Base-by-base conservation (phyloP, 2,797 vertebrate genomes). In the Myotis planiceps region DNA sequence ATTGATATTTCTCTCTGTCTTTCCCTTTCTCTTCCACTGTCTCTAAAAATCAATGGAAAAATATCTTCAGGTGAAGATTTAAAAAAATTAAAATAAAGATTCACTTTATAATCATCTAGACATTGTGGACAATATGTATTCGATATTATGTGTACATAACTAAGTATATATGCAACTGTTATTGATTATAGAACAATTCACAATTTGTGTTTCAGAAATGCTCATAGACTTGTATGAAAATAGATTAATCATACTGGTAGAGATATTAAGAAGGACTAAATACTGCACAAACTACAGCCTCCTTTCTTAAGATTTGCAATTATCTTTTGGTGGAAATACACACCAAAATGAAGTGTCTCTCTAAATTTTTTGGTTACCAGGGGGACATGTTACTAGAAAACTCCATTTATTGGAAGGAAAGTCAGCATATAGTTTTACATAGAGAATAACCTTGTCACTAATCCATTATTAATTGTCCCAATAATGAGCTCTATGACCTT, bases 261-360 rank as follows among this genome's bases (percentile, higher is more conserved):
- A 81, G 32, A 42, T 45, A 34, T 53, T 63, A 85, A 90, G n/a
- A 81, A 89, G 32, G 25, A 87, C 47, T 37, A 82, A 78, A 76
- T 66, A 84, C 27, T 66, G 29, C 25, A 72, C 5, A 37, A 71
- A 37, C 14, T 53, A 83, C 0, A 68, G 25, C 2, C 47, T n/a
- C 55, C 18, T 71, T 83, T 60, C 42, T 37, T 69, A 53, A 84
- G 13, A 68, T 91, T 87, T 96, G 32, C 76, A 92, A 90, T 65
- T 78, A 84, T 37, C 49, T 15, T 18, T n/a, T 79, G 19, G 29
- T 85, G 37, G 32, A 49, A 90, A 69, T 58, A 19, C 19, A 66
- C 58, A 37, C 5, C 3, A 60, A 68, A 92, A 71, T 42, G 1
- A 71, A 87, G 12, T 63, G 14, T 18, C 23, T 53, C 5, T 82